Conservation (phyloP, 2,113 vertebrate genomes). For the Hipposideros armiger region DNA sequence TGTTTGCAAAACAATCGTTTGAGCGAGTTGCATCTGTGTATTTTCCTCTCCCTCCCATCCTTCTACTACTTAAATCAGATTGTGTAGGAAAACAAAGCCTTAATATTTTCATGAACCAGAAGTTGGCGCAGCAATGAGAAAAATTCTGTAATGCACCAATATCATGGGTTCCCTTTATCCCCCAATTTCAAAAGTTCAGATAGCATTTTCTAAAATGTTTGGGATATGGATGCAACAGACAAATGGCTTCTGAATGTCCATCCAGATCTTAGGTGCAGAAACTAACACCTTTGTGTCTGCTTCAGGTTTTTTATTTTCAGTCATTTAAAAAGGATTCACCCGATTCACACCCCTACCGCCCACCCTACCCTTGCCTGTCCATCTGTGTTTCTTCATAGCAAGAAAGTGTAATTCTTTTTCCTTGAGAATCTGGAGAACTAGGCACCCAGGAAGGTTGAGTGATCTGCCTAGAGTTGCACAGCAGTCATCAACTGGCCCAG, state of each 20-base stretch:
- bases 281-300: background rate
- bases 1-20: background rate
- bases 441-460: background rate
- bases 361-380: rapidly evolving
- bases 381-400: background rate
- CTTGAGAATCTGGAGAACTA: background rate
- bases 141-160: background rate
- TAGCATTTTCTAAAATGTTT: background rate
- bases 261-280: background rate
- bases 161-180: background rate
- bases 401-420: background rate
- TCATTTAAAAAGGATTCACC: background rate
- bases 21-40: background rate
- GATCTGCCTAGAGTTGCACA: background rate
- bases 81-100: background rate
- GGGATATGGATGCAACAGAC: background rate
- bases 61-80: background rate
- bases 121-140: background rate
- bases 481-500: rapidly evolving
- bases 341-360: too few species aligned
- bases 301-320: background rate
- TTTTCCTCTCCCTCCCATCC: background rate
- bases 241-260: background rate
- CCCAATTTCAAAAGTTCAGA: background rate
- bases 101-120: background rate